Evolutionary conservation across 2,888 invertebrate species (phyloP), one percentile per base, ranked within the genome.

Genomic region (Pterostichus madidus): DNA sequence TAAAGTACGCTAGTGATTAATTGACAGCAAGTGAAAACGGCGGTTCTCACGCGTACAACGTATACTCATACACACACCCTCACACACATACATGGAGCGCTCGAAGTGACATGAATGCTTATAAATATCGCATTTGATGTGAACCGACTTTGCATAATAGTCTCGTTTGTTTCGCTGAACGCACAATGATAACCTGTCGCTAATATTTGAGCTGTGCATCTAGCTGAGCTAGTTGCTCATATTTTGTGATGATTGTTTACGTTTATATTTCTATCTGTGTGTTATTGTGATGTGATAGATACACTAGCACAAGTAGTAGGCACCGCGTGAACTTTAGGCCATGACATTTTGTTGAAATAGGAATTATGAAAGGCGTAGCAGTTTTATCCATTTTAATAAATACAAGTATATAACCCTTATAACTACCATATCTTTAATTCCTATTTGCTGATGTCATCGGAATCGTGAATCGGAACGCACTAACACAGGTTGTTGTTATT

Each of bases 341-440:
- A 86, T 89, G 89, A 89, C 88, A 89, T 89, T 88, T 88, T 86
- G 80, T 85, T 86, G 85, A 87, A 87, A 86, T 86, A 85, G 86
- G 86, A 87, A 87, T 87, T 86, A 88, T 87, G 87, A 88, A 88
- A 87, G 87, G 88, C 87, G 87, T 87, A 68, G 81, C 75, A 80
- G 71, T 68, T 35, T 80, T 71, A 64, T 49, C 13, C 61, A 68
- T 80, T 80, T 80, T 80, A 73, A 80, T 80, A 80, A 80, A 80
- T 46, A 80, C 39, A 80, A 80, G 68, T 71, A 87, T 75, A 75
- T 75, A 87, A 86, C 87, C 87, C 87, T n/a, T 86, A 86, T 80
- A 83, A 82, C 83, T 83, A 64, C 75, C 64, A 76, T 75, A 76
- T 78, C 64, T 68, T 61, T 81, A 24, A 81, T 81, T 81, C 75